A percentile compares a stretch with the other conserved stretches of the same genome.
Evolutionary conservation across 2,113 vertebrate genomes (phyloP).

Genomic region (Scomber scombrus): DNA sequence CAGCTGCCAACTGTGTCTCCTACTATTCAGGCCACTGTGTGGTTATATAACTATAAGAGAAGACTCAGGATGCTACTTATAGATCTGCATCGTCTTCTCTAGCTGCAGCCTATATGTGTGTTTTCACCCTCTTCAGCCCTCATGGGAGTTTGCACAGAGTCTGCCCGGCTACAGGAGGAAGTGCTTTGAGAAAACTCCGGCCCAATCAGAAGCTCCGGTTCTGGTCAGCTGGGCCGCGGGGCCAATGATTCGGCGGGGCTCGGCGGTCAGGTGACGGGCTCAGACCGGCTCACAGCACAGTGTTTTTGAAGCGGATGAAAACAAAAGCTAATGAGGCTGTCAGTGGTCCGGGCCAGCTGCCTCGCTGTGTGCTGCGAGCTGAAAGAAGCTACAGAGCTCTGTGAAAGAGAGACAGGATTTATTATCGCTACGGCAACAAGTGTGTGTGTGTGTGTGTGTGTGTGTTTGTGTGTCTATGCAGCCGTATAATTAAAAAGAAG

Average conservation of each 20-base stretch:
- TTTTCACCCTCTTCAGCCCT: constrained; percentile 48
- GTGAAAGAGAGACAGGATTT: constrained; percentile 28
- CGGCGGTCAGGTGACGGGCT: constrained; percentile 72
- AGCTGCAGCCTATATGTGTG: constrained; percentile 32
- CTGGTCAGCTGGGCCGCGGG: constrained; percentile 66
- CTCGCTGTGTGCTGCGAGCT: constrained; percentile 21
- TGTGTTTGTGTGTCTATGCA: not conserved
- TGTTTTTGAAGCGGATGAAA: constrained; percentile 75
- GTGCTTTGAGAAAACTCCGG: constrained; percentile 62
- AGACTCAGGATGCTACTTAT: not conserved
- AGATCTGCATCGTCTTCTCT: not conserved
- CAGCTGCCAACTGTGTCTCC: no score
- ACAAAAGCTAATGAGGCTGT: constrained; percentile 79
- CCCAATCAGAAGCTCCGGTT: constrained; percentile 67
- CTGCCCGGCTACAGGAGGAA: constrained; percentile 84
- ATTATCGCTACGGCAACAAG: constrained; percentile 44
- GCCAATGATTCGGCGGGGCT: constrained; percentile 48
- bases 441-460: constrained; percentile 13
- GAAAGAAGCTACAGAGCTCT: constrained; percentile 33
- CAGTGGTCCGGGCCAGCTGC: constrained; percentile 66
- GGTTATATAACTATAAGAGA: not conserved
- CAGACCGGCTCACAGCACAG: constrained; percentile 48
- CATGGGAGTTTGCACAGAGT: constrained; percentile 59
- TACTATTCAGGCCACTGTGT: not conserved
- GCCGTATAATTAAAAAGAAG: not conserved